Evolutionary conservation across 2,888 invertebrate species (phyloP), one percentile per base, ranked within the genome.

Genomic region (Mythimna pallens): DNA sequence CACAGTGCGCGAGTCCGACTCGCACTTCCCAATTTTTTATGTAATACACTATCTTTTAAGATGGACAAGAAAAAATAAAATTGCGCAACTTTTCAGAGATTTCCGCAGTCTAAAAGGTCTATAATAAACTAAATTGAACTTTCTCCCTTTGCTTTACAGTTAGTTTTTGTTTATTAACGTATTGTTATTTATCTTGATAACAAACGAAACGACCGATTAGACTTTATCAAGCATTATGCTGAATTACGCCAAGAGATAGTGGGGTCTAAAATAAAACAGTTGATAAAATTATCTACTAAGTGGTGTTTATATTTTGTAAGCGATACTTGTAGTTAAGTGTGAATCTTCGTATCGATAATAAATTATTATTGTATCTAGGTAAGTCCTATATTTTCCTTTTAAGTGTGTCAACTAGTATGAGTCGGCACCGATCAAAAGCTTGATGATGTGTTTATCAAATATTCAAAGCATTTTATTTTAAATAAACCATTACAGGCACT

Each of bases 91-190:
- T 71, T 74, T 84, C 73, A 67, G 20, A 63, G 54, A 25, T 83
- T 83, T 84, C 84, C 86, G 85, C 84, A 71, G 86, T 81, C 69
- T 62, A 9, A 17, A 65, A 64, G 57, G 8, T 30, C 7, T 14
- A 8, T 20, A n/a, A 8, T 20, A n/a, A 34, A 8, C 17, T 6
- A 64, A 52, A 63, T 34, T 57, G 34, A 68, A 71, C 77, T 63
- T 68, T 71, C 30, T 65, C 8, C 34, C 72, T 59, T 70, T 57
- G 14, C 50, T 10, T 65, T 63, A 54, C 40, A 34, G 68, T 57
- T 57, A 59, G n/a, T 64, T 78, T 81, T 78, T 50, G 55, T 34
- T 76, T 70, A 70, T 62, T 50, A n/a, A 64, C 30, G 68, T 50
- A 47, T 65, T 57, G 9, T 55, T 57, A 20, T 70, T 73, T 62